Conservation (phyloP, 2,113 vertebrate genomes). For the Nesogale talazaci region DNA sequence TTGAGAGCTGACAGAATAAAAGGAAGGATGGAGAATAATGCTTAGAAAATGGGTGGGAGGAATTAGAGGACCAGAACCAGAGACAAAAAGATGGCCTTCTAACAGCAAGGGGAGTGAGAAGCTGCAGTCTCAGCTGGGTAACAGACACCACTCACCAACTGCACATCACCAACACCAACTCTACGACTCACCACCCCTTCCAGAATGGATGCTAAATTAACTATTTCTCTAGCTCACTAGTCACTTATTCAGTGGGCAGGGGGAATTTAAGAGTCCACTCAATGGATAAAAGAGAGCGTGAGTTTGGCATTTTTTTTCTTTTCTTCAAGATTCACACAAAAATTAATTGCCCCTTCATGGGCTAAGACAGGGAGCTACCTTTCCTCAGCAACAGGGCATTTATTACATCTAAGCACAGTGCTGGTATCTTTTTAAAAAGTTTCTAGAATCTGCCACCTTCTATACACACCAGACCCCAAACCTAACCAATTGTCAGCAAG, state of each 20-base stretch:
- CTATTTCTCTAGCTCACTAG: neutral
- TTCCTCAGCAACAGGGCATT: neutral
- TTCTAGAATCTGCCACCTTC: neutral
- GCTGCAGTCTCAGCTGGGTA: neutral
- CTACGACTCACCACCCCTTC: neutral
- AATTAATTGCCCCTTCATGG: neutral
- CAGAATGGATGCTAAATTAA: neutral
- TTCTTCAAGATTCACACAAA: neutral
- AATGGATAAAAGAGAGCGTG: neutral
- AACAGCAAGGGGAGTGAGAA: neutral
- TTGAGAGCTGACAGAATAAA: neutral
- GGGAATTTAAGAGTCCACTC: neutral
- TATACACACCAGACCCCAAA: too few species aligned
- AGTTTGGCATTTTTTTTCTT: neutral
- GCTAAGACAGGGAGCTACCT: neutral
- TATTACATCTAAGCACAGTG: neutral
- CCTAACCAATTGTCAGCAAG: too few species aligned
- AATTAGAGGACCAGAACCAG: neutral
- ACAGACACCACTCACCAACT: neutral
- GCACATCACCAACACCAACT: rapidly evolving
- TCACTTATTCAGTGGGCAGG: neutral
- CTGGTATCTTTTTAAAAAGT: neutral
- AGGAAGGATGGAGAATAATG: neutral
- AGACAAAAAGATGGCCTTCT: neutral
- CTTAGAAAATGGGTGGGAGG: neutral